phyloP scores from a whole-genome alignment of 2,797 vertebrate genomes.

The Clarias fuscus region DNA sequence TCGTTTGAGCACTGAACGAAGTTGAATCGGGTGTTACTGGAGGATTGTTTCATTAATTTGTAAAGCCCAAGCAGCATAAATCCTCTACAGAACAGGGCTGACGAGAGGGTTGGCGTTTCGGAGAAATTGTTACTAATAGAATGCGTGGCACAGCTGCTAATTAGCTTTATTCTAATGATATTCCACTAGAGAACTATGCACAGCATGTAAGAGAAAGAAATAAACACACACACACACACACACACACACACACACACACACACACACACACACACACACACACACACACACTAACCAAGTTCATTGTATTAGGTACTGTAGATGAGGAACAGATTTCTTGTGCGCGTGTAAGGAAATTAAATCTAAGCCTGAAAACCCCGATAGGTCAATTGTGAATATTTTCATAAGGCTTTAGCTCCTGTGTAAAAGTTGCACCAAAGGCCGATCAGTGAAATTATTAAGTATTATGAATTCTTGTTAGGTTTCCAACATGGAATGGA shows the following conservation, averaged over 20 bases:
- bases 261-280: no score
- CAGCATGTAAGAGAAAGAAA: not conserved
- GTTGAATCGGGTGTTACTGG: conserved; percentile 4
- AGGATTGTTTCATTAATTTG: conserved; percentile 26
- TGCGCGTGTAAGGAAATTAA: not conserved
- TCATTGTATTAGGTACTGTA: not conserved
- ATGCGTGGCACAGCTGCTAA: conserved; percentile 62
- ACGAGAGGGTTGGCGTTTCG: conserved; percentile 56
- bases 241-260: no score
- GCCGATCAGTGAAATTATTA: not conserved
- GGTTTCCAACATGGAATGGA: not conserved
- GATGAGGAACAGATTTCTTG: not conserved
- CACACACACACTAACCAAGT: not conserved
- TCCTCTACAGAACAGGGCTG: conserved; percentile 11
- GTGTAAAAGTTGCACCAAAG: not conserved
- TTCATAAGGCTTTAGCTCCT: not conserved
- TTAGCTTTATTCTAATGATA: conserved; percentile 60
- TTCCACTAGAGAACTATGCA: conserved; percentile 32
- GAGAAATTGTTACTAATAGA: conserved; percentile 70
- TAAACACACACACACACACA: no score
- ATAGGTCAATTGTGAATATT: not conserved
- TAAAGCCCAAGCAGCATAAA: conserved; percentile 33
- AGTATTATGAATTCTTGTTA: not conserved
- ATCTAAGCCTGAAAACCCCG: not conserved
- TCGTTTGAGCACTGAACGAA: conserved; percentile 6